Conservation (phyloP, 2,113 vertebrate species). For the Dryoscopus gambensis region DNA sequence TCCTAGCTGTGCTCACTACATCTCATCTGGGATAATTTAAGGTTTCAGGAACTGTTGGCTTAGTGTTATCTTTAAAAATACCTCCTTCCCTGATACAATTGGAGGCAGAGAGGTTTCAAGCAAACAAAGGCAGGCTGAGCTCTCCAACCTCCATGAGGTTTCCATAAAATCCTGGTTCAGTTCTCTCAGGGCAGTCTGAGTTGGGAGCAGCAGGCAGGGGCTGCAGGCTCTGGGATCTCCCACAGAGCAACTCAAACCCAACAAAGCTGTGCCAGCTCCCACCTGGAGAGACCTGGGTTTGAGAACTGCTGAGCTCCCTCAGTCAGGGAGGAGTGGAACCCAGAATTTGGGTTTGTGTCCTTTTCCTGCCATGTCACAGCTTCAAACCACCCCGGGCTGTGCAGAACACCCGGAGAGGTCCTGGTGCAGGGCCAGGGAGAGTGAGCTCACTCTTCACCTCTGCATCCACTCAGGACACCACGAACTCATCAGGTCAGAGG, state of each 20-base stretch:
- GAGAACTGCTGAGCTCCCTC: neutral
- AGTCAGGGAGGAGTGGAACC: neutral
- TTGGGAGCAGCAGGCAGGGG: neutral
- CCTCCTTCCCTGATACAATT: neutral
- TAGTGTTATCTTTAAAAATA: neutral
- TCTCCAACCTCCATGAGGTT: neutral
- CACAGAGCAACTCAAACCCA: neutral
- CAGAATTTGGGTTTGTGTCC: neutral
- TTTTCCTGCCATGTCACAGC: neutral
- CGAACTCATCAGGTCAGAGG: neutral
- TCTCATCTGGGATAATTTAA: slow-evolving; percentile 7
- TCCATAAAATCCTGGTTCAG: neutral
- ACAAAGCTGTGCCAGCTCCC: neutral
- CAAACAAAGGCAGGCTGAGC: neutral
- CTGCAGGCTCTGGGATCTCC: neutral
- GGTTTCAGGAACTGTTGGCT: slow-evolving; percentile 13
- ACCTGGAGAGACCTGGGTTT: neutral
- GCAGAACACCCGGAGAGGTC: neutral
- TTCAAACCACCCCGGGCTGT: neutral
- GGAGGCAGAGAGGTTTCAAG: neutral
- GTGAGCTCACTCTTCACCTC: neutral
- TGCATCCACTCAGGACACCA: neutral
- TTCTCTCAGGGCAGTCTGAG: neutral
- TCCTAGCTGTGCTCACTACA: neutral
- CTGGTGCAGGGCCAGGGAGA: neutral